Evolutionary conservation across 2,888 invertebrate genomes (phyloP).

Genomic region (Trichacis sp.): DNA sequence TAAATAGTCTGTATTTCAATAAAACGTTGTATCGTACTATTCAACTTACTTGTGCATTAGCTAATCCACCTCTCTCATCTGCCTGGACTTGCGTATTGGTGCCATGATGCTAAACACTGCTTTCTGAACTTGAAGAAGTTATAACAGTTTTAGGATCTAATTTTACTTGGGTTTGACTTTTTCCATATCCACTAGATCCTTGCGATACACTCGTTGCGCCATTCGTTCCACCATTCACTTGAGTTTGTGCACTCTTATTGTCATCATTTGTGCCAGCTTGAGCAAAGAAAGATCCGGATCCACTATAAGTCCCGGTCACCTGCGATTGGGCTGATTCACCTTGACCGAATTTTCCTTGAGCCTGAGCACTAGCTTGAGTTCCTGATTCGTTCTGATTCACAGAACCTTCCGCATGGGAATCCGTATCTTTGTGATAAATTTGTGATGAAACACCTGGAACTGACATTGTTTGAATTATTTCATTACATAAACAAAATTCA

Average conservation of each 20-base stretch:
- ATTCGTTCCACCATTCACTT: slow-evolving; percentile 79
- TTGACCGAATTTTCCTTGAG: slow-evolving; percentile 81
- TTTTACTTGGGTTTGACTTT: slow-evolving; percentile 83
- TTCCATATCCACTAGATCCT: slow-evolving; percentile 79
- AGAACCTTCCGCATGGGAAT: slow-evolving; percentile 81
- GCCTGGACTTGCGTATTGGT: slow-evolving; percentile 85
- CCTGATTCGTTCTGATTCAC: slow-evolving; percentile 73
- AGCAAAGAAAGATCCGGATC: slow-evolving; percentile 84
- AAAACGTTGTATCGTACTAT: too few relatives aligned
- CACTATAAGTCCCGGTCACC: slow-evolving; percentile 84
- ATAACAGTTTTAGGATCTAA: slow-evolving; percentile 82
- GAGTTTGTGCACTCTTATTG: slow-evolving; percentile 78
- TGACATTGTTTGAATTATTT: too few relatives aligned
- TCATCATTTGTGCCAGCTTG: slow-evolving; percentile 84
- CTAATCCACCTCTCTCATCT: slow-evolving; percentile 84
- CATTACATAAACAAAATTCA: too few relatives aligned
- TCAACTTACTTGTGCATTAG: slow-evolving; percentile 78
- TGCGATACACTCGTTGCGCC: slow-evolving; percentile 83
- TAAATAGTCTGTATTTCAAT: too few relatives aligned
- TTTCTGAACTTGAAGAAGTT: slow-evolving; percentile 81
- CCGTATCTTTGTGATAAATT: slow-evolving; percentile 73
- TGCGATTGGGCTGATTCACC: slow-evolving; percentile 86
- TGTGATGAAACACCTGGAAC: background rate
- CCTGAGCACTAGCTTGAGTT: slow-evolving; percentile 81
- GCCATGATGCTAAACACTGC: slow-evolving; percentile 81